Conservation (phyloP, 2,888 invertebrate genomes). For the Sarcophaga rosellei region DNA sequence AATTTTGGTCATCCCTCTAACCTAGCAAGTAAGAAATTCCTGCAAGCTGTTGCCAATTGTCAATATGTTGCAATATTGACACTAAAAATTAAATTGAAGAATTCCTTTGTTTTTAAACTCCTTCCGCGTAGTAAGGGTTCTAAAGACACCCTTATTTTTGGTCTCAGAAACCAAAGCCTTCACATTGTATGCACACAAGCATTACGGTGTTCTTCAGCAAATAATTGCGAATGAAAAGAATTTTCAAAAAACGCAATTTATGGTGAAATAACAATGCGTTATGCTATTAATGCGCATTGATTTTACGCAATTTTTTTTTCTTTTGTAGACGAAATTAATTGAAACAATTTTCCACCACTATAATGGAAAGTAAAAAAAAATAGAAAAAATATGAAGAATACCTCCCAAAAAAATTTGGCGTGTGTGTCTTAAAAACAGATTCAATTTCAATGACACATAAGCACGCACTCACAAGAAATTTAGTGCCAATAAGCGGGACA, state of each 20-base stretch:
- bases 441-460: neutral
- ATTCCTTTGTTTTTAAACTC: neutral
- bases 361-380: neutral
- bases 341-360: slow-evolving; percentile 42
- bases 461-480: neutral
- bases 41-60: slow-evolving; percentile 47
- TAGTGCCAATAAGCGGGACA: neutral
- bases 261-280: neutral
- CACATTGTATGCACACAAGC: slow-evolving; percentile 1
- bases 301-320: neutral
- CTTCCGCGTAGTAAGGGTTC: neutral
- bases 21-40: slow-evolving; percentile 12
- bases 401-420: neutral
- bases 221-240: slow-evolving; percentile 14
- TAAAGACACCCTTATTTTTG: neutral
- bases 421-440: slow-evolving; percentile 4
- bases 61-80: slow-evolving; percentile 26
- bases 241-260: slow-evolving; percentile 14
- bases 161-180: neutral
- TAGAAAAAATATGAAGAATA: neutral
- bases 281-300: neutral
- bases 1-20: neutral
- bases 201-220: slow-evolving; percentile 31
- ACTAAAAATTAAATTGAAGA: slow-evolving; percentile 5
- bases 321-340: slow-evolving; percentile 25